Percentiles rank a stretch among this genome's conserved stretches.
Evolutionary conservation across 2,797 vertebrate species (phyloP).

Genomic region (Australoheros facetus): DNA sequence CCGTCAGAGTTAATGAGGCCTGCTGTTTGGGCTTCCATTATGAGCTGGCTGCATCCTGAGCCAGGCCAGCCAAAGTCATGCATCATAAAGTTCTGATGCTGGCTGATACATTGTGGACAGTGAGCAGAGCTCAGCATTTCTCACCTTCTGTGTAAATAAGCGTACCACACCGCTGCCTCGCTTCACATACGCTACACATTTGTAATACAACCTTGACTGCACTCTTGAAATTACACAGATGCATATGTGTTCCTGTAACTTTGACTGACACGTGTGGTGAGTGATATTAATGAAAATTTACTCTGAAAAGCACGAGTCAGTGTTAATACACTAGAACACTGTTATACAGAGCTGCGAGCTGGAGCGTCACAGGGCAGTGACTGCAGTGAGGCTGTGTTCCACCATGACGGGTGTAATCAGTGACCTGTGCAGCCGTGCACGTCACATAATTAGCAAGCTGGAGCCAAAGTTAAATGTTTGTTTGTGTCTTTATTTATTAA

Average conservation of each 20-base stretch:
- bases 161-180: not conserved
- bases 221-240: not conserved
- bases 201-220: not conserved
- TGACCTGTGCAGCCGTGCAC: not conserved
- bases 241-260: not conserved
- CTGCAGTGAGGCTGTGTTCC: not conserved
- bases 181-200: not conserved
- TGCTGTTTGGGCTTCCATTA: constrained; percentile 65
- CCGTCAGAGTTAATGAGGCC: constrained; percentile 68
- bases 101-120: constrained; percentile 44
- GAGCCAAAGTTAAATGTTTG: not conserved
- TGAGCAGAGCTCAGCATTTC: constrained; percentile 56
- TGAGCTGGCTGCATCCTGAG: constrained; percentile 51
- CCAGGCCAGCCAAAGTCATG: constrained; percentile 38
- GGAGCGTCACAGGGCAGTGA: no score
- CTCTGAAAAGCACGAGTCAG: not conserved
- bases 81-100: constrained; percentile 53
- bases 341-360: no score
- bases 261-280: constrained; percentile 10
- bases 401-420: not conserved
- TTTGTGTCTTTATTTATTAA: not conserved
- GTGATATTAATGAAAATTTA: not conserved
- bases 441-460: not conserved
- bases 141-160: constrained; percentile 28
- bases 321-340: not conserved